These are phyloP conservation scores for Acrossocheilus wenchowensis DNA, from an alignment of 2,797 vertebrate genomes.

Conservation along the genomic window DNA sequence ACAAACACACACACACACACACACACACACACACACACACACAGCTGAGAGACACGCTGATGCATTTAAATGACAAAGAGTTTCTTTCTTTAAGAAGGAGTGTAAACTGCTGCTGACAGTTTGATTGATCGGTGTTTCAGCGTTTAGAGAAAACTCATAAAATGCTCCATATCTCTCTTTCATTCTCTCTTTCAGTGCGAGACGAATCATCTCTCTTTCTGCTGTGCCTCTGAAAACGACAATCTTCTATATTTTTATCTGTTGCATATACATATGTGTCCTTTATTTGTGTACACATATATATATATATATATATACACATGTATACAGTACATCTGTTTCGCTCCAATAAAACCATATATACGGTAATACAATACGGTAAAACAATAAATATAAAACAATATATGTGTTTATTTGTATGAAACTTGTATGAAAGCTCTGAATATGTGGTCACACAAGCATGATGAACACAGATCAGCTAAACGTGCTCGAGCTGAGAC, in stretches of 20 bases:
- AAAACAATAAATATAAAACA: no score
- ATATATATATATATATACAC: no score
- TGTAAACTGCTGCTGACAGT: constrained; percentile 18
- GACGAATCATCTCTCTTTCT: constrained; percentile 41
- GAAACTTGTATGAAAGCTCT: neutral
- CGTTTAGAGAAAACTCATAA: constrained; percentile 17
- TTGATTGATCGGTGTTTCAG: constrained; percentile 34
- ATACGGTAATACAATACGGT: no score
- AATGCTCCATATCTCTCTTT: constrained; percentile 18
- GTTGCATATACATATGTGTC: neutral
- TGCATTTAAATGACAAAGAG: constrained; percentile 5
- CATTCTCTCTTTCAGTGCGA: constrained; percentile 18
- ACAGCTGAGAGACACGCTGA: neutral
- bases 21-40: neutral
- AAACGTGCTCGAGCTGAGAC: neutral
- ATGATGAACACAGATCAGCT: neutral
- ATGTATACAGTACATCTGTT: neutral
- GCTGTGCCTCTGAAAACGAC: neutral
- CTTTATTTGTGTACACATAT: neutral
- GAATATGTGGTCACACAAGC: neutral
- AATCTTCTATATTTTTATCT: neutral
- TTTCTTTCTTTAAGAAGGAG: constrained; percentile 1
- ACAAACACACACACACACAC: neutral
- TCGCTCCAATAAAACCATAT: neutral
- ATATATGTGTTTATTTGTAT: no score